Conservation (phyloP, 2,113 vertebrate genomes). For the Recurvirostra avosetta region DNA sequence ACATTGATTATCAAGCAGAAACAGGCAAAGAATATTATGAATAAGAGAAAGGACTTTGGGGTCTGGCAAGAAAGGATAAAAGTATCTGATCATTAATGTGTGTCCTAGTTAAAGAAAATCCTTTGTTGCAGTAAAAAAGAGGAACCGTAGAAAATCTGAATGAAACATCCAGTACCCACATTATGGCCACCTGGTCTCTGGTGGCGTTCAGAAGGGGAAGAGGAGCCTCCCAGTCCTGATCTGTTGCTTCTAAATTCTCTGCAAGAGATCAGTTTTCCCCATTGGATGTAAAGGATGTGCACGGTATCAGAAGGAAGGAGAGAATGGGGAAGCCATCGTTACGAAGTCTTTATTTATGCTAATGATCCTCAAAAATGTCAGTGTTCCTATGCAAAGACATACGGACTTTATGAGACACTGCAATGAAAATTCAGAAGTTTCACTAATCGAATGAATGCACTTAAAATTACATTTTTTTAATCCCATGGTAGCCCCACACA, state of each 20-base stretch:
- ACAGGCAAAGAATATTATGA: background rate
- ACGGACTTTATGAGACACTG: background rate
- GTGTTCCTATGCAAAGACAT: background rate
- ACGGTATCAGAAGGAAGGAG: background rate
- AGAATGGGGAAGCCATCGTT: background rate
- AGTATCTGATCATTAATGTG: background rate
- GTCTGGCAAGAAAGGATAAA: slow-evolving; percentile 28
- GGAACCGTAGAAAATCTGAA: background rate
- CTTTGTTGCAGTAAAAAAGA: slow-evolving; percentile 31
- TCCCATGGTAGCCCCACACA: background rate
- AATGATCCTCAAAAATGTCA: background rate
- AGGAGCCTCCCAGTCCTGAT: background rate
- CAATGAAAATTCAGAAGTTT: background rate
- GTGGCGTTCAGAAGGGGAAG: background rate
- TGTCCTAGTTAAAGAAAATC: slow-evolving; percentile 44
- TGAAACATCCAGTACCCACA: background rate
- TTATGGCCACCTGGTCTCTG: background rate
- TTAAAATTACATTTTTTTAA: background rate
- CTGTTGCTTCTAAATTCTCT: background rate
- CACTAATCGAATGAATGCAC: background rate
- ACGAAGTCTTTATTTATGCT: background rate
- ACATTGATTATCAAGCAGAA: slow-evolving; percentile 19
- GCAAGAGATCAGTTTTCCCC: background rate
- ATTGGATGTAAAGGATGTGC: background rate
- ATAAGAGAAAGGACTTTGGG: background rate